These are phyloP conservation scores for Piezodorus guildinii DNA, from an alignment of 1,140 invertebrate genomes.

Conservation along the genomic window DNA sequence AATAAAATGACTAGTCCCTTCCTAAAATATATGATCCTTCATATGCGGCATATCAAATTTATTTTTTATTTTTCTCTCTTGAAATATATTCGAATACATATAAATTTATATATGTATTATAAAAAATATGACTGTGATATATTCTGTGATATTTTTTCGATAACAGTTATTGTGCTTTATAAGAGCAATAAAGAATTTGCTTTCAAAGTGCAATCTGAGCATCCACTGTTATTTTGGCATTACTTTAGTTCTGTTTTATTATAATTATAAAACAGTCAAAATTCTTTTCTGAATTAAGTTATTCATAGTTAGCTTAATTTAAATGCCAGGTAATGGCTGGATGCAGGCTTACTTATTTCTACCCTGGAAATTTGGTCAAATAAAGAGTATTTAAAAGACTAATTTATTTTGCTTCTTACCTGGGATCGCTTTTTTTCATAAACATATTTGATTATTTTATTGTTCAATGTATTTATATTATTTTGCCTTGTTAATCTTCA, in stretches of 20 bases:
- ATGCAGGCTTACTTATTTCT: not conserved
- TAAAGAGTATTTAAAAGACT: not conserved
- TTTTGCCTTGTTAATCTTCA: too few relatives aligned
- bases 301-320: not conserved
- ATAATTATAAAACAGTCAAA: not conserved
- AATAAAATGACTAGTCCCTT: not conserved
- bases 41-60: too few relatives aligned
- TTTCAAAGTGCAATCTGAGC: slow-evolving; percentile 21
- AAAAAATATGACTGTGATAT: slow-evolving; percentile 17
- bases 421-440: not conserved
- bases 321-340: not conserved
- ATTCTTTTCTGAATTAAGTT: not conserved
- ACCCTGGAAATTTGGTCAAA: slow-evolving; percentile 1
- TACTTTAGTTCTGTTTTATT: not conserved
- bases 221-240: slow-evolving; percentile 13
- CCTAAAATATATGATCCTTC: too few relatives aligned
- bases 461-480: too few relatives aligned
- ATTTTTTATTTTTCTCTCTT: too few relatives aligned
- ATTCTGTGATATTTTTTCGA: slow-evolving; percentile 8
- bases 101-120: slow-evolving; percentile 15
- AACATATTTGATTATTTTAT: too few relatives aligned
- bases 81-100: slow-evolving; percentile 3
- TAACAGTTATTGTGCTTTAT: slow-evolving; percentile 15
- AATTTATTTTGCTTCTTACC: slow-evolving; percentile 2
- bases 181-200: slow-evolving; percentile 20